These are phyloP conservation scores for Drosophila fuyamai DNA, from an alignment of 1,140 invertebrate genomes.

Conservation along the genomic window DNA sequence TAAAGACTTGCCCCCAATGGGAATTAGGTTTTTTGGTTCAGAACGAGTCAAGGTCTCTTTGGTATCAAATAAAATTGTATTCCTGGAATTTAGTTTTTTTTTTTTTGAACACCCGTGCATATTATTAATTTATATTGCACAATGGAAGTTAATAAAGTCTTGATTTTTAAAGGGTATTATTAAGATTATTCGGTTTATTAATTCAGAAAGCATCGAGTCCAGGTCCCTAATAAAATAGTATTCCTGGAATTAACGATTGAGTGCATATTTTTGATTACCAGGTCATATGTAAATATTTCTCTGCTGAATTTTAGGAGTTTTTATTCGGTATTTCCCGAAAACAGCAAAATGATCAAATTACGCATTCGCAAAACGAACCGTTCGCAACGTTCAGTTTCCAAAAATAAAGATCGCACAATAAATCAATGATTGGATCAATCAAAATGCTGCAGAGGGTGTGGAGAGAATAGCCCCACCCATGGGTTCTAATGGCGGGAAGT, in stretches of 20 bases:
- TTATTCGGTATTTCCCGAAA: constrained; percentile 15
- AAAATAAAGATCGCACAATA: constrained; percentile 55
- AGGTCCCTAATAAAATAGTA: not conserved
- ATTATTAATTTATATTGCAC: too few relatives aligned
- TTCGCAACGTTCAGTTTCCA: constrained; percentile 8
- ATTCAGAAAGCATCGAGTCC: too few relatives aligned
- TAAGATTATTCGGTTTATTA: too few relatives aligned
- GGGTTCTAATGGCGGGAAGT: not conserved
- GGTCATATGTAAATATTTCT: constrained; percentile 24
- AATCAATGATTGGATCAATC: constrained; percentile 68
- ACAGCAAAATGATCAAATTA: constrained; percentile 51
- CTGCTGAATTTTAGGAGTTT: constrained; percentile 22
- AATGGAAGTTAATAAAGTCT: too few relatives aligned
- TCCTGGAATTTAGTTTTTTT: too few relatives aligned
- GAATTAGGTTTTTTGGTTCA: too few relatives aligned
- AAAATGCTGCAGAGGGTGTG: constrained; percentile 31
- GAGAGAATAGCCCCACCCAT: constrained; percentile 22
- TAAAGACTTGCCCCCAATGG: too few relatives aligned
- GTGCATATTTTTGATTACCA: constrained; percentile 2
- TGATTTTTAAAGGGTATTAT: too few relatives aligned
- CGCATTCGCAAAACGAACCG: constrained; percentile 24
- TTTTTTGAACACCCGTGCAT: too few relatives aligned
- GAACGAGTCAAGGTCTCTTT: too few relatives aligned
- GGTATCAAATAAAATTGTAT: too few relatives aligned
- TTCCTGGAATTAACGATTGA: constrained; percentile 25